Conservation (phyloP, 2,797 vertebrate species). For the Argya squamiceps region DNA sequence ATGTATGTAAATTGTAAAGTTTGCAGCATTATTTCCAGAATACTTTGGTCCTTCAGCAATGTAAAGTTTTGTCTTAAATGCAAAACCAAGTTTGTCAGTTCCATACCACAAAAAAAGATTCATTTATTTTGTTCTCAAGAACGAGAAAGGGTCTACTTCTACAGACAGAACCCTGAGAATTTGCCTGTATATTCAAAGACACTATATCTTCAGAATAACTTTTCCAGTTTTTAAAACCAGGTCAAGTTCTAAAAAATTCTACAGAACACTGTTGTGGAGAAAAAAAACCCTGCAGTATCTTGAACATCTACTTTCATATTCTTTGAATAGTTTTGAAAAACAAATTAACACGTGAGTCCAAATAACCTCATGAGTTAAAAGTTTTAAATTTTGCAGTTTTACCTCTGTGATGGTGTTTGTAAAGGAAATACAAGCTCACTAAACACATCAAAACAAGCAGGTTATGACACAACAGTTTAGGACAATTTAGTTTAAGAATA, state of each 20-base stretch:
- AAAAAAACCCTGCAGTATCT: neutral
- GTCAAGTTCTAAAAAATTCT: neutral
- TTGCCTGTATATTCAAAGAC: neutral
- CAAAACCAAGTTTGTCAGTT: neutral
- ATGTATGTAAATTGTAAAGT: neutral
- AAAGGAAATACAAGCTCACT: neutral
- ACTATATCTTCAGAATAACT: neutral
- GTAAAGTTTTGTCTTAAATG: neutral
- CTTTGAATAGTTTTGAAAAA: neutral
- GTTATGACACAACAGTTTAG: neutral
- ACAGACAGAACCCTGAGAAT: neutral
- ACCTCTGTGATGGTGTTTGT: neutral
- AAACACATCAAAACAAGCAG: neutral
- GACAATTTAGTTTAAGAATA: neutral
- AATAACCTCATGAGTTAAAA: neutral
- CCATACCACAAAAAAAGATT: neutral
- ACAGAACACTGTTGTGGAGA: rapidly evolving
- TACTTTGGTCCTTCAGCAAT: neutral
- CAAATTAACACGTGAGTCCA: neutral
- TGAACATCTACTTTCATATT: neutral
- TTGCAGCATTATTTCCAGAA: neutral
- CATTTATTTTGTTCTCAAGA: neutral
- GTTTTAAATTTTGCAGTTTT: neutral
- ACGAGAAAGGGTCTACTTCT: neutral
- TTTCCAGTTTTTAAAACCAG: neutral